Evolutionary conservation across 37 sponge, comb jelly and placozoan species (phyloP), one percentile per base, ranked within the genome.

Genomic region (Petrosia ficiformis): DNA sequence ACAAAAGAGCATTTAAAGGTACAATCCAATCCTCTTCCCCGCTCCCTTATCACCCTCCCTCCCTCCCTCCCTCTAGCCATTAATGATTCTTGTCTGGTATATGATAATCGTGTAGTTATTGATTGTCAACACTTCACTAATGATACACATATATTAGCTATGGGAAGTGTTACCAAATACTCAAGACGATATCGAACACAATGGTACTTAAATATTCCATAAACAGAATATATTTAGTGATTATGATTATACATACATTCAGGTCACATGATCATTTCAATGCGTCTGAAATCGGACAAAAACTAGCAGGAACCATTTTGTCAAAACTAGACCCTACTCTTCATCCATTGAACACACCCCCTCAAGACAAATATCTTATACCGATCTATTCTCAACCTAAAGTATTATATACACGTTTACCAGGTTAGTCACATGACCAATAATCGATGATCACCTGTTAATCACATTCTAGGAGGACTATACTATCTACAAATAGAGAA

Each of bases 161-260:
- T 96, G 42, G 99, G 99, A 3, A 89, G 96, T 2, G 71, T 95
- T 42, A 95, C 99, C 25, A 98, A 98, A 79, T 98, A 84, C 81
- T 87, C 94, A 44, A 58, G 99, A 5, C 74, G 71, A 3, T 95
- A 95, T 72, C 71, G 87, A 33, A 67, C 85, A 37, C 57, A 85
- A 30, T 94, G 96, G 89, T 48, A 48, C n/a, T n/a, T n/a, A 48
- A 48, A 19, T 48, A 19, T 48, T 48, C 14, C 8, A 48, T 19
- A 48, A 48, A 48, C 8, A 48, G n/a, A n/a, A n/a, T n/a, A n/a
- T n/a, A n/a, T n/a, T n/a, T n/a, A n/a, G n/a, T n/a, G n/a, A n/a
- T n/a, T n/a, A n/a, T n/a, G n/a, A n/a, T n/a, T n/a, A n/a, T n/a
- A n/a, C n/a, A n/a, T n/a, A n/a, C n/a, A n/a, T n/a, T n/a, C n/a